Evolutionary conservation across 2,888 invertebrate genomes (phyloP), one percentile per base, ranked within the genome.

Genomic region (Chrysopilus asiliformis): DNA sequence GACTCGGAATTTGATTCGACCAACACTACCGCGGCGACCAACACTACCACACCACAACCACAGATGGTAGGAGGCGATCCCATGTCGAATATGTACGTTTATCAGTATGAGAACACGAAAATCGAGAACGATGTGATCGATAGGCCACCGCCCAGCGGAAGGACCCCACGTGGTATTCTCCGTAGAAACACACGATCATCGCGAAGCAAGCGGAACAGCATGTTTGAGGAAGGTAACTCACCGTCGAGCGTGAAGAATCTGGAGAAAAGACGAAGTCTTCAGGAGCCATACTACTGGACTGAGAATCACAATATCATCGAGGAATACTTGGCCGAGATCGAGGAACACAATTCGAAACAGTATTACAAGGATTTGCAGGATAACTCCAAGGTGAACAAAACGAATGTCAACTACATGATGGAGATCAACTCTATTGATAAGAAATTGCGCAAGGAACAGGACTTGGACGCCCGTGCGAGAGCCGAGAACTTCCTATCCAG

Each of bases 101-200:
- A 86, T 59, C 78, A 78, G 24, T 86, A 85, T 52, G 85, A 85
- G 51, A 77, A 81, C 16, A 80, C 80, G 53, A 67, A 78, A 44
- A 68, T 73, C 45, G 74, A 72, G 36, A 65, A 67, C 4, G 65
- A 65, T 42, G 60, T 69, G 53, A 59, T 72, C 65, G 47, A 64
- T 47, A 49, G 62, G 18, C 67, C 70, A 37, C 66, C 68, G 38
- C 60, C 77, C 33, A 71, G 79, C n/a, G 77, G 77, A 57, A 68
- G 83, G 39, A 78, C 80, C 49, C 60, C 60, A 3, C 50, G 62
- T 49, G 53, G 59, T 45, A 52, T 58, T 45, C 38, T 58, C 43
- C 49, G 62, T 30, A 57, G 60, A 38, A 40, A 34, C 18, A 13
- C 26, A 18, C 34, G 43, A 47, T 50, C 57, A 17, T 57, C 67